phyloP scores from a whole-genome alignment of 2,888 invertebrate genomes.

The Acronicta psi region DNA sequence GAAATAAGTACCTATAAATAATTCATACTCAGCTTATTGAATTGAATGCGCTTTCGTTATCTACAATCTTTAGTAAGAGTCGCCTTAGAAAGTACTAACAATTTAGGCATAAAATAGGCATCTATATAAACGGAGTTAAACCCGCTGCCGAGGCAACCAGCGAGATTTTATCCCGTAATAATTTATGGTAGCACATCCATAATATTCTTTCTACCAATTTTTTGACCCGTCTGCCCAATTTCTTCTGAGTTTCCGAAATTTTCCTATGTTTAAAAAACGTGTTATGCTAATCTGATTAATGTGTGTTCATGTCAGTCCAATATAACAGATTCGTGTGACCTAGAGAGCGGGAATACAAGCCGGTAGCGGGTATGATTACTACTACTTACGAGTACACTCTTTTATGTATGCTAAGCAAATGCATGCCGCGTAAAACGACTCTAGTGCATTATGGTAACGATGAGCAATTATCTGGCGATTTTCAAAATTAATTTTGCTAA shows the following conservation, averaged over 20 bases:
- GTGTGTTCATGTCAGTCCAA: conserved; percentile 31
- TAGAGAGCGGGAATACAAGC: conserved; percentile 35
- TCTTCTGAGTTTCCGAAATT: neutral
- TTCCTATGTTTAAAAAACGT: conserved; percentile 5
- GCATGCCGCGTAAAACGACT: conserved; percentile 38
- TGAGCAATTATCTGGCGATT: conserved; percentile 31
- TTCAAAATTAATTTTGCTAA: conserved; percentile 7
- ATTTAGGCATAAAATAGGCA: too few species aligned
- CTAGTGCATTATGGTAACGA: conserved; percentile 51
- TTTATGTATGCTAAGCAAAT: conserved; percentile 60
- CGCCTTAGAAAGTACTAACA: neutral
- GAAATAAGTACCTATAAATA: neutral
- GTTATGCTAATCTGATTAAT: conserved; percentile 36
- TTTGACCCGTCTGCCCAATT: neutral
- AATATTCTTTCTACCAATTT: too few species aligned
- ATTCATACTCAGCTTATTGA: conserved; percentile 10
- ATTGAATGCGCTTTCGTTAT: neutral
- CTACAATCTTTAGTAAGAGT: neutral
- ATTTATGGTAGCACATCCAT: neutral
- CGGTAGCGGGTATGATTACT: conserved; percentile 47
- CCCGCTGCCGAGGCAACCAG: too few species aligned
- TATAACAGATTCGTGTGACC: conserved; percentile 45
- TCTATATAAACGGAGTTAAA: too few species aligned
- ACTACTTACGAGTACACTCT: conserved; percentile 26
- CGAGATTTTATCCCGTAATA: neutral